Evolutionary conservation across 2,113 vertebrate genomes (phyloP), one percentile per base, ranked within the genome.

Genomic region (Gobiocypris rarus): DNA sequence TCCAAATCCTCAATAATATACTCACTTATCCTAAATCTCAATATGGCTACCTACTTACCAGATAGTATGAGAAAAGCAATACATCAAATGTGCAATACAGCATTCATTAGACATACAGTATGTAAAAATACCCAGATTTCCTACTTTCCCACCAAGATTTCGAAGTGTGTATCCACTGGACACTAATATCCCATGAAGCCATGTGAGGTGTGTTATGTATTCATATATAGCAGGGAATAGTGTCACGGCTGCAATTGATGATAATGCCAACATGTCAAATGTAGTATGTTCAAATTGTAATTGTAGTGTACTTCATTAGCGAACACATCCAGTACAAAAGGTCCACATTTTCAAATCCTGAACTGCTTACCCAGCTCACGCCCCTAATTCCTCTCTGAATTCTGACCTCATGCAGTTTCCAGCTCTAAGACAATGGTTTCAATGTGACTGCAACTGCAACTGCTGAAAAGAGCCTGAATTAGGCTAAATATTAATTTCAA

Each of bases 401-500:
- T 48, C 48, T 11, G 73, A 54, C 73, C 28, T 75, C 43, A 28
- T 34, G 50, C 31, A 54, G 45, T 75, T 34, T 31, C 70, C 2
- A 11, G n/a, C 71, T 50, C 26, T 50, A 74, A 74, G n/a, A 74
- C n/a, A 26, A 4, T 28, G 26, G 28, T 54, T 75, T 54, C 1
- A 31, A 17, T 11, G 45, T 54, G 45, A 31, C 48, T 74, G 26
- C 4, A 54, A 28, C 48, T 54, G 48, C 24, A 54, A 28, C 48
- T 54, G 48, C 24, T 28, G 48, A 73, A 73, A 26, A 73, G 43
- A 74, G 48, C 14, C 73, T 75, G 73, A 54, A 75, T 45, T 26
- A 71, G 0, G 3, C 26, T 17, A 70, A 73, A 48, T 24, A 3
- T 48, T 73, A 11, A 73, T 43, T 73, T 73, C 22, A 15, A 48